Evolutionary conservation across 37 sponge, comb jelly and placozoan genomes (phyloP), one percentile per base, ranked within the genome.

Genomic region (Ianthella basta): DNA sequence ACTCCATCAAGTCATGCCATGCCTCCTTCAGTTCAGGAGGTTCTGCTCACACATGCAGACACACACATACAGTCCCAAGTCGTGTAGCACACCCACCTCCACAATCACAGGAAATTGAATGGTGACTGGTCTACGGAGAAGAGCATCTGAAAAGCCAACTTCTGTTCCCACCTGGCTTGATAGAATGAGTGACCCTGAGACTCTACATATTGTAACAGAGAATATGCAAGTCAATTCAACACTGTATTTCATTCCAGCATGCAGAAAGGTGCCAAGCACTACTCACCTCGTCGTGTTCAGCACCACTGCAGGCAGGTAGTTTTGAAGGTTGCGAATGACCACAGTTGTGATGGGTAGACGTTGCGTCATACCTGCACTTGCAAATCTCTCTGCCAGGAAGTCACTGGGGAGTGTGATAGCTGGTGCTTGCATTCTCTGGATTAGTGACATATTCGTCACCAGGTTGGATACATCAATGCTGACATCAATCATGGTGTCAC

Each of bases 21-120:
- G n/a, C n/a, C n/a, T n/a, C n/a, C n/a, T n/a, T n/a, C n/a, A n/a
- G n/a, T n/a, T n/a, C n/a, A n/a, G n/a, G n/a, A n/a, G n/a, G n/a
- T n/a, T n/a, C n/a, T n/a, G n/a, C n/a, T n/a, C n/a, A 56, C 15
- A 15, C 59, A 56, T 56, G 59, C 59, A 56, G 15, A 15, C 18
- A 19, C 15, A 56, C 18, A 56, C 18, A 19, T 56, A 18, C 18
- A 56, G 18, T 56, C 15, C 16, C 15, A 19, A 56, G 15, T 56
- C 15, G 15, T 15, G 18, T 18, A 56, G 59, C 59, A 56, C 18
- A 56, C 59, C 18, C 15, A 56, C 59, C 59, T 64, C 6, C 14
- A 64, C 14, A 64, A 64, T 64, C 14, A 64, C 14, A 64, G 66
- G 66, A 64, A 64, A 64, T 16, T 64, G 66, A 12, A 64, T 24